A percentile compares a stretch with the other conserved stretches of the same genome.
These are phyloP conservation scores for Drosophila ironensis DNA, from an alignment of 1,140 invertebrate genomes.

Conservation along the genomic window DNA sequence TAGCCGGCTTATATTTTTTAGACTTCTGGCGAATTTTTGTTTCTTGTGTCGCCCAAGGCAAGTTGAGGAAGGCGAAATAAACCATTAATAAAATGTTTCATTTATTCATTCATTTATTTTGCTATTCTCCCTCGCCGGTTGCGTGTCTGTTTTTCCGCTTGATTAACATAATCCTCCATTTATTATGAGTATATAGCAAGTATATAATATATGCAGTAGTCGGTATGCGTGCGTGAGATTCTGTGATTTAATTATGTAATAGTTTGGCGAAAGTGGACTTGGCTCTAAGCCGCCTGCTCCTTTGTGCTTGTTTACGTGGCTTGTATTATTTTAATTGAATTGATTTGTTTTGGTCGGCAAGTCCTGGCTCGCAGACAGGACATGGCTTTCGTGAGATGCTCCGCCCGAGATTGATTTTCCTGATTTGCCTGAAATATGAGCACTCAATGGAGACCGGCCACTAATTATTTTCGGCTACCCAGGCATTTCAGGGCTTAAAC, in stretches of 20 bases:
- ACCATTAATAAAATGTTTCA: slow-evolving; percentile 80
- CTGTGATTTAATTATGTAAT: slow-evolving; percentile 80
- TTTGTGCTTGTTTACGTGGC: slow-evolving; percentile 4
- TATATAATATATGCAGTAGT: not conserved
- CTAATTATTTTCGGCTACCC: slow-evolving; percentile 21
- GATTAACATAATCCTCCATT: slow-evolving; percentile 80
- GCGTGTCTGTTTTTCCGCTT: slow-evolving; percentile 76
- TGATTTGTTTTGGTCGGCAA: slow-evolving; percentile 75
- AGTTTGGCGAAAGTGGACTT: slow-evolving; percentile 78
- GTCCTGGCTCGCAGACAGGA: slow-evolving; percentile 38
- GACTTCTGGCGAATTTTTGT: slow-evolving; percentile 38
- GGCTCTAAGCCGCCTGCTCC: slow-evolving; percentile 43
- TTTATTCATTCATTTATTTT: slow-evolving; percentile 77
- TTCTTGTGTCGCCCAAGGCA: slow-evolving; percentile 19
- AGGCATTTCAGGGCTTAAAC: too few species aligned
- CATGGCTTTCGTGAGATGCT: slow-evolving; percentile 48
- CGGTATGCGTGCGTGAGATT: slow-evolving; percentile 23
- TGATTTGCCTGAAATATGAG: slow-evolving; percentile 11
- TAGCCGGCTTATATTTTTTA: slow-evolving; percentile 23
- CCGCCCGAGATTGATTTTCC: slow-evolving; percentile 25
- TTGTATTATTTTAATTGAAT: slow-evolving; percentile 71
- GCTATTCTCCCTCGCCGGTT: slow-evolving; percentile 15
- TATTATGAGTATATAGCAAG: slow-evolving; percentile 52
- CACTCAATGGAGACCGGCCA: slow-evolving; percentile 7
- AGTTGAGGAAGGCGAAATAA: slow-evolving; percentile 33